Percentiles rank a stretch among this genome's conserved stretches.
phyloP scores from a whole-genome alignment of 1,140 invertebrate species.

The Samia ricini region DNA sequence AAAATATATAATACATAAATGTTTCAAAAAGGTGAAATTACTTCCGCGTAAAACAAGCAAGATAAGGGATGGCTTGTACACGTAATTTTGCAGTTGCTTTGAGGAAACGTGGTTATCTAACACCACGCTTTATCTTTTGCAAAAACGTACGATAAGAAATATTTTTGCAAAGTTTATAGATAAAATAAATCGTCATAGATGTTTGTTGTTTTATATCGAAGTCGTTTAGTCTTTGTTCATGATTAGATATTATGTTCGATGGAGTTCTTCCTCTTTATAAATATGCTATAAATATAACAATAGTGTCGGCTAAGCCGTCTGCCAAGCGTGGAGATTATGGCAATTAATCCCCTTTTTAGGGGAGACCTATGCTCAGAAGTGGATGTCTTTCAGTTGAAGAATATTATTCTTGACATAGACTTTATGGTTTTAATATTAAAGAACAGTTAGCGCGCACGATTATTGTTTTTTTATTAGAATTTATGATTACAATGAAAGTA shows the following conservation, averaged over 20 bases:
- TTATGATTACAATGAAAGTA: too few relatives aligned
- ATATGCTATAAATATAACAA: neutral
- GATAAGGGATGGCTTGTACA: slow-evolving; percentile 27
- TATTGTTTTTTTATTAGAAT: too few relatives aligned
- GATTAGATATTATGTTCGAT: neutral
- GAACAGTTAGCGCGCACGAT: too few relatives aligned
- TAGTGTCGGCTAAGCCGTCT: too few relatives aligned
- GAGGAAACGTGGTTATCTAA: slow-evolving; percentile 48
- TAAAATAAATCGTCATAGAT: slow-evolving; percentile 36
- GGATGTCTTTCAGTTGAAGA: too few relatives aligned
- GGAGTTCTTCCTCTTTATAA: neutral
- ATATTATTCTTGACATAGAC: too few relatives aligned
- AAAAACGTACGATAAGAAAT: slow-evolving; percentile 37
- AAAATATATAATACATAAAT: neutral
- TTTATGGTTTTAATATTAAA: too few relatives aligned
- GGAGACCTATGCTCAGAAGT: too few relatives aligned
- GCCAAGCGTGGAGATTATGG: too few relatives aligned
- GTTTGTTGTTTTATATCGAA: slow-evolving; percentile 25
- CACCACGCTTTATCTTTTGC: slow-evolving; percentile 30
- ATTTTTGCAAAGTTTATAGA: slow-evolving; percentile 22
- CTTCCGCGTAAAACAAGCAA: slow-evolving; percentile 40
- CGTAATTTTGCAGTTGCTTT: slow-evolving; percentile 17
- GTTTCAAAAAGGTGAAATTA: neutral
- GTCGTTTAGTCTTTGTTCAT: neutral
- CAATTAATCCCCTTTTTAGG: too few relatives aligned